Evolutionary conservation across 2,888 invertebrate genomes (phyloP), one percentile per base, ranked within the genome.

Genomic region (Acanthosepion esculentum): DNA sequence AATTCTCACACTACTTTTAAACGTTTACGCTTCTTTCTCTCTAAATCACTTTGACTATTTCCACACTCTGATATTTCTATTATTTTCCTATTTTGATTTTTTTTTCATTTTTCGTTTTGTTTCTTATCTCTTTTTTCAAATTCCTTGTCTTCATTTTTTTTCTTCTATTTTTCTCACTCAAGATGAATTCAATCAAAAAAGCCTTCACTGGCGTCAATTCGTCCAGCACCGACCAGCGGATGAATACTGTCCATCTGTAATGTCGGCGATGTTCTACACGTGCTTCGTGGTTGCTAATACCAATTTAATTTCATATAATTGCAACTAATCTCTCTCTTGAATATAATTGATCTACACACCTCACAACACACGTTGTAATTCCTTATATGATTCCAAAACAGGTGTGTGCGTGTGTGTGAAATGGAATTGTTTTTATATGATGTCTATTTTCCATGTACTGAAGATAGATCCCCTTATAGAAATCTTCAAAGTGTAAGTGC

Each of bases 251-350:
- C 78, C 78, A 33, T 15, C n/a, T 33, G n/a, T 15, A 78, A 78
- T 15, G 78, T 33, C n/a, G 15, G 15, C n/a, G 15, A 78, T n/a
- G n/a, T 78, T 78, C 78, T 78, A 78, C 78, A 78, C n/a, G 78
- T 78, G 78, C 23, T 78, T n/a, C 8, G 4, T 23, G 15, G 12
- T n/a, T 33, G n/a, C 33, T 78, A 78, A 78, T 78, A 33, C 78
- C 78, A 78, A 78, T 78, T n/a, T 78, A 78, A 78, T 78, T 78
- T 78, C 78, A 15, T 78, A 78, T 78, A n/a, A 78, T 15, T 78
- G 33, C 78, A 78, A 78, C 78, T 78, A 78, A 78, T 78, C 78
- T 78, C 78, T 78, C 78, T 33, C 78, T 78, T 78, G n/a, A 78
- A n/a, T 78, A n/a, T 78, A 78, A 78, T 78, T 33, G n/a, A n/a